phyloP scores from a whole-genome alignment of 2,888 invertebrate species.

The Caenorhabditis sp. region DNA sequence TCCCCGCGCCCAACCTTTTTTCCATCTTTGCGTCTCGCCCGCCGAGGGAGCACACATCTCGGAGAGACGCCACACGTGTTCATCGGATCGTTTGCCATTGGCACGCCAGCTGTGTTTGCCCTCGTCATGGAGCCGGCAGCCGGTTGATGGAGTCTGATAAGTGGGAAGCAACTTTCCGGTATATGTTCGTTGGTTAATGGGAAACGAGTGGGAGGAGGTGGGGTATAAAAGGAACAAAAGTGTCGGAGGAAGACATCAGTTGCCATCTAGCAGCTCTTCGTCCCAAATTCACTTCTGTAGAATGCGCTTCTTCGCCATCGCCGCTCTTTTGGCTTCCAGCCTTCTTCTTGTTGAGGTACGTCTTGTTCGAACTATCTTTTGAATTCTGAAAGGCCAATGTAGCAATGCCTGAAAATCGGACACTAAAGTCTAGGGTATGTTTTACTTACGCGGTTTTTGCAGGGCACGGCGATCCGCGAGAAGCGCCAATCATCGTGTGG shows the following conservation, averaged over 20 bases:
- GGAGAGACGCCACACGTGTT: slow-evolving; percentile 40
- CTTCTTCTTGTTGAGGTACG: slow-evolving; percentile 37
- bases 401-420: too few relatives aligned
- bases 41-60: slow-evolving; percentile 17
- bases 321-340: slow-evolving; percentile 26
- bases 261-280: slow-evolving; percentile 39
- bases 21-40: slow-evolving; percentile 31
- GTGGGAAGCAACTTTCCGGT: slow-evolving; percentile 53
- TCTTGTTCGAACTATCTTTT: neutral
- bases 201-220: slow-evolving; percentile 1
- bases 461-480: slow-evolving; percentile 48
- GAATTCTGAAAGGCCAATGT: neutral
- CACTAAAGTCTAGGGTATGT: too few relatives aligned
- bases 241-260: slow-evolving; percentile 26
- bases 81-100: slow-evolving; percentile 42
- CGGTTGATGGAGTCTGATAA: slow-evolving; percentile 52
- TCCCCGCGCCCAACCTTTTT: slow-evolving; percentile 34
- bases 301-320: slow-evolving; percentile 44
- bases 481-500: slow-evolving; percentile 57
- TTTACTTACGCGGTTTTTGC: neutral
- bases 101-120: slow-evolving; percentile 48
- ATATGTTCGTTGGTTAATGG: slow-evolving; percentile 49
- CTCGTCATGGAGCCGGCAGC: slow-evolving; percentile 42
- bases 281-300: neutral
- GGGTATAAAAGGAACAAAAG: slow-evolving; percentile 29